Base-by-base conservation (phyloP, 2,888 invertebrate genomes). In the Yponomeuta malinellus region DNA sequence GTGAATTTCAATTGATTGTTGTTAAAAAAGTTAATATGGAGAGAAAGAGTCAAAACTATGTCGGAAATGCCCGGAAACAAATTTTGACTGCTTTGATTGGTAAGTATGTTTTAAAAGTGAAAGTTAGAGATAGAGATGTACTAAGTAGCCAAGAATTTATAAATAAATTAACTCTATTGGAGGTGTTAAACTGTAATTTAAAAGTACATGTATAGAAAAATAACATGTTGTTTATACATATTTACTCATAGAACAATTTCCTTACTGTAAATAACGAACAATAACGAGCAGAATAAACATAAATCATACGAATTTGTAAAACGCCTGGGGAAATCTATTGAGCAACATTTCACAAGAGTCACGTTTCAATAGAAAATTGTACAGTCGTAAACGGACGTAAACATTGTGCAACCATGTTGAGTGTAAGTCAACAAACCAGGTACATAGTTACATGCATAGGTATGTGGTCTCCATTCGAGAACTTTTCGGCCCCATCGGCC, bases 1-100 rank as follows among this genome's bases (percentile, higher is more conserved):
- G 12, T 12, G 10, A n/a, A 23, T 59, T 48, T 68, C 31, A 31
- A 1, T 65, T 23, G 29, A 65, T 65, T 67, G 43, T 1, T 6
- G n/a, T 67, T 71, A 71, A 73, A 71, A 73, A 73, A 70, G 64
- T 71, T 68, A 29, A 29, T 12, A 70, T 65, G 70, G 70, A 63
- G 70, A 72, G 73, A 72, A 75, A 76, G 70, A 73, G 71, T 67
- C 71, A 69, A 65, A 78, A 78, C 75, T 78, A 77, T 29, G 77
- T 77, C 75, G 79, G 79, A 71, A 83, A 77, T 73, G 80, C 85
- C 9, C 74, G 75, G 37, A 81, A 77, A 68, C 88, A 88, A 76
- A 82, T 88, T 74, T 74, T 86, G 15, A 86, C 88, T 10, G 86
- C 88, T 64, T 74, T 88, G 23, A 74, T 82, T n/a, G 88, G 88